Evolutionary conservation across 2,113 vertebrate species (phyloP).

Genomic region (Regulus satrapa): DNA sequence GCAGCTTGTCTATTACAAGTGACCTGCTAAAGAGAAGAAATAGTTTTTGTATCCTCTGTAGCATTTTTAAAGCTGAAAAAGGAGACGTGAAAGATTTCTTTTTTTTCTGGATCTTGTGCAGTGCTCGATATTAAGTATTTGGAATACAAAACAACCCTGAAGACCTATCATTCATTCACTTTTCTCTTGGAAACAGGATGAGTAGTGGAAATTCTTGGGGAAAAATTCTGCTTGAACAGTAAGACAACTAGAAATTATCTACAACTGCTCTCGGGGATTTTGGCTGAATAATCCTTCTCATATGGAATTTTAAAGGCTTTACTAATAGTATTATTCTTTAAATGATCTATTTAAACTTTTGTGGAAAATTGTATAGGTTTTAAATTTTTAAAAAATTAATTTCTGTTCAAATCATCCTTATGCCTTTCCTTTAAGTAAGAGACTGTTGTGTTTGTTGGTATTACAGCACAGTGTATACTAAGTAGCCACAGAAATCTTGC

Average conservation of each 20-base stretch:
- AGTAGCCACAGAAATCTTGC: not conserved
- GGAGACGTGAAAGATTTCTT: not conserved
- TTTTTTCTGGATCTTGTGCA: not conserved
- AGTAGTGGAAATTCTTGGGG: not conserved
- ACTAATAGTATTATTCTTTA: not conserved
- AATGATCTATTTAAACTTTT: not conserved
- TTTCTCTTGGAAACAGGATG: not conserved
- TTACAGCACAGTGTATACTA: not conserved
- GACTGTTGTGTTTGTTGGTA: not conserved
- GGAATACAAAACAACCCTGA: not conserved
- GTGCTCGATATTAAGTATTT: not conserved
- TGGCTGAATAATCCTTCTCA: not conserved
- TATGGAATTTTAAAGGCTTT: not conserved
- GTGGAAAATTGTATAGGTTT: not conserved
- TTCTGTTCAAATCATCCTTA: not conserved
- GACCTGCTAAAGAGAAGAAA: constrained; percentile 47
- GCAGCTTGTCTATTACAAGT: constrained; percentile 57
- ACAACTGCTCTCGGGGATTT: not conserved
- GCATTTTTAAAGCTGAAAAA: constrained; percentile 28
- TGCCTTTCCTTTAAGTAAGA: not conserved
- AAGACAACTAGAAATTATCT: not conserved
- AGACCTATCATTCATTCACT: not conserved
- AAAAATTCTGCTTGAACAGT: not conserved
- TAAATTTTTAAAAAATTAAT: too few species aligned
- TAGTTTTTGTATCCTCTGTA: constrained; percentile 40